Evolutionary conservation across 2,113 vertebrate species (phyloP).

Genomic region (Lophochroa leadbeateri): DNA sequence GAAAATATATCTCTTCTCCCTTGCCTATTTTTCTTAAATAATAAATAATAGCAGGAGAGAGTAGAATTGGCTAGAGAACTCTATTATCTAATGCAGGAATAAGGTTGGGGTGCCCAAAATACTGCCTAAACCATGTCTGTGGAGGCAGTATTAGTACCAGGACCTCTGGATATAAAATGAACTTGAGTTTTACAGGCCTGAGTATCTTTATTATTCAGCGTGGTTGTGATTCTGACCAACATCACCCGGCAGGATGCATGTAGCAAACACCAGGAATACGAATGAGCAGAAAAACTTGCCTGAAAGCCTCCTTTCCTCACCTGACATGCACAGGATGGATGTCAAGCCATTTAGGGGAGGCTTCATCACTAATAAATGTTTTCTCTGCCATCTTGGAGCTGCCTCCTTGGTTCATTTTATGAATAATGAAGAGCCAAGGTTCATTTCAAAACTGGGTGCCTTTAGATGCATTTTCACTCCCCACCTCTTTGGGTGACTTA

Average conservation of each 20-base stretch:
- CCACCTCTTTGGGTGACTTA: background rate
- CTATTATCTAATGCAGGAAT: conserved; percentile 19
- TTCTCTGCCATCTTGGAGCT: conserved; percentile 36
- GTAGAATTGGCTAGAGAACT: background rate
- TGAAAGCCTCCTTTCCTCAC: background rate
- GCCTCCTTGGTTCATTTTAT: conserved; percentile 18
- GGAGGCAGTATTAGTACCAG: background rate
- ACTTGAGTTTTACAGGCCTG: background rate
- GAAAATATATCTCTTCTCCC: conserved; percentile 36
- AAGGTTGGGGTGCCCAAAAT: background rate
- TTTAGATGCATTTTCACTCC: background rate
- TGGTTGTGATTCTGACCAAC: conserved; percentile 12
- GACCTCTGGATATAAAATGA: background rate
- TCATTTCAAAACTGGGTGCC: conserved; percentile 20
- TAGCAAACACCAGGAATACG: background rate
- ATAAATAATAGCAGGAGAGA: conserved; percentile 26
- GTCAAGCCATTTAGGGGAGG: background rate
- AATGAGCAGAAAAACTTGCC: background rate
- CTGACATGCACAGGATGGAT: conserved; percentile 15
- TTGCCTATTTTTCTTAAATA: conserved; percentile 42
- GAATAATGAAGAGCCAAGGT: background rate
- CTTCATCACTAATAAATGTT: conserved; percentile 46
- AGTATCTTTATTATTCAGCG: background rate
- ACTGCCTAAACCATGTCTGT: background rate
- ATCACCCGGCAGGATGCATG: background rate